phyloP scores from a whole-genome alignment of 2,888 invertebrate species.

The Unio delphinus region DNA sequence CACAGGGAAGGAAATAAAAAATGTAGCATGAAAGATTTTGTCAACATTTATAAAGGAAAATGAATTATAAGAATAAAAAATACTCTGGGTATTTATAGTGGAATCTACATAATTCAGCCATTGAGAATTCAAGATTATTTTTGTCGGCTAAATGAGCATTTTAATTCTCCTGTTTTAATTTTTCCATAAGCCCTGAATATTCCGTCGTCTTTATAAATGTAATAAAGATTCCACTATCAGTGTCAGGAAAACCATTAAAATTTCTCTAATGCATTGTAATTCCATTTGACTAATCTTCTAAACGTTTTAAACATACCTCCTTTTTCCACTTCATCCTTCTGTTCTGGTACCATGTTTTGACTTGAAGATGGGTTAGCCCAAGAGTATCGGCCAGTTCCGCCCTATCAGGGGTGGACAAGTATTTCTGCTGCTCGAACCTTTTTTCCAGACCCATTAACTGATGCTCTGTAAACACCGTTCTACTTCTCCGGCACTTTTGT shows the following conservation, averaged over 20 bases:
- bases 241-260: background rate
- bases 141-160: too few relatives aligned
- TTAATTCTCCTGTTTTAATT: too few relatives aligned
- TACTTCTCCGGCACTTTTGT: conserved; percentile 64
- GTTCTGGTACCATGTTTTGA: conserved; percentile 74
- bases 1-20: too few relatives aligned
- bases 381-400: conserved; percentile 70
- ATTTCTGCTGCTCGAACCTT: conserved; percentile 72
- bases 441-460: conserved; percentile 71
- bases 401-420: conserved; percentile 72
- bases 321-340: conserved; percentile 74
- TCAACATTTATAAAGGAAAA: too few relatives aligned
- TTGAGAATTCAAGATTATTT: too few relatives aligned
- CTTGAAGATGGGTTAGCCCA: conserved; percentile 73
- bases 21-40: too few relatives aligned
- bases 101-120: too few relatives aligned
- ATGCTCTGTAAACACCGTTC: conserved; percentile 70
- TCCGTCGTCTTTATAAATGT: background rate
- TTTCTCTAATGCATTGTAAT: background rate
- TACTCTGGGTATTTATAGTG: too few relatives aligned
- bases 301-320: conserved; percentile 58
- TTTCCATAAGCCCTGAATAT: too few relatives aligned
- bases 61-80: too few relatives aligned
- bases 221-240: background rate
- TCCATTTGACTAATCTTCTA: too few relatives aligned